Percentiles rank a stretch among this genome's conserved stretches.
These are phyloP conservation scores for Melanotaenia parkinsoni DNA, from an alignment of 2,797 vertebrate genomes.

Conservation along the genomic window DNA sequence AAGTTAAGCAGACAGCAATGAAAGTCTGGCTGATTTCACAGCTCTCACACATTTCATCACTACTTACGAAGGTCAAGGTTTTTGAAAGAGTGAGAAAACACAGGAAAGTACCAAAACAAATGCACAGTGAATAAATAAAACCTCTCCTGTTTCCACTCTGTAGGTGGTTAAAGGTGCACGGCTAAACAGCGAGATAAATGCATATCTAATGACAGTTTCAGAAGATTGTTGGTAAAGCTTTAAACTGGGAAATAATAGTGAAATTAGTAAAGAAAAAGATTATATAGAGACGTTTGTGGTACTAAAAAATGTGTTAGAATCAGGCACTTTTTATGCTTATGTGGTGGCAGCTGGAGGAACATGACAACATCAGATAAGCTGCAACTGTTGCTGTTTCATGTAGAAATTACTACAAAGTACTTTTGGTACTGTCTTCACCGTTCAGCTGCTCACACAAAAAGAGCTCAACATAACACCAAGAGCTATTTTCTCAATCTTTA, in stretches of 20 bases:
- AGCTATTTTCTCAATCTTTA: neutral
- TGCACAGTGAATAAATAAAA: neutral
- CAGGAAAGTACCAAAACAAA: neutral
- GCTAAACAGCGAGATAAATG: neutral
- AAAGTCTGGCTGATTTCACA: neutral
- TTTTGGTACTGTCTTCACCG: neutral
- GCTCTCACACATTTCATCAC: slow-evolving; percentile 10
- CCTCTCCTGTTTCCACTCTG: neutral
- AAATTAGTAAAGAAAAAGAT: neutral
- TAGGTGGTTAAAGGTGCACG: neutral
- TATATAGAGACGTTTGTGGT: neutral
- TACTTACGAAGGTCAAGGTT: slow-evolving; percentile 12
- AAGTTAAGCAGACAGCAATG: slow-evolving; percentile 1
- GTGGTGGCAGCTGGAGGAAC: neutral
- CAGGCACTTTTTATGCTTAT: neutral
- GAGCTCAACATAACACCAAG: neutral
- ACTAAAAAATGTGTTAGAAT: neutral
- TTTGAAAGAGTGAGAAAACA: neutral
- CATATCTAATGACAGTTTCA: neutral
- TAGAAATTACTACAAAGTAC: neutral
- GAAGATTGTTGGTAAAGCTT: neutral
- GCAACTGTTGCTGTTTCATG: neutral
- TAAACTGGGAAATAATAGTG: neutral
- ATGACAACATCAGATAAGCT: neutral
- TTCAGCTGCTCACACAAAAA: neutral